Percentiles rank a stretch among this genome's conserved stretches.
These are phyloP conservation scores for Echeneis naucrates DNA, from an alignment of 2,797 vertebrate genomes.

Conservation along the genomic window DNA sequence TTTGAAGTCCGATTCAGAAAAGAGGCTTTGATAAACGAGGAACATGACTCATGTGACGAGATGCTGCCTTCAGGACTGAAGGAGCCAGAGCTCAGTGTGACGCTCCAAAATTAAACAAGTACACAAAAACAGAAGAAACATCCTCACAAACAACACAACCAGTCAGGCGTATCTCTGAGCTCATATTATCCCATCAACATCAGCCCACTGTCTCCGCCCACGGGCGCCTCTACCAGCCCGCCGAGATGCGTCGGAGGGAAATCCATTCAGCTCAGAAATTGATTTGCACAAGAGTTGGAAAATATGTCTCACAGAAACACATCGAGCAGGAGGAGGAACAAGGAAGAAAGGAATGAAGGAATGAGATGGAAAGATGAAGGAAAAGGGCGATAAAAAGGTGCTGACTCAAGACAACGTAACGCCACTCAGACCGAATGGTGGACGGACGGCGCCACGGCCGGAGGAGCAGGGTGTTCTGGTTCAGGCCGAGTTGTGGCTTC, in stretches of 20 bases:
- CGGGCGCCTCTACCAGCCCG: background rate
- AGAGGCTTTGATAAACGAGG: too few species aligned
- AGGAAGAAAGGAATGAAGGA: too few species aligned
- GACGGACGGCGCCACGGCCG: constrained; percentile 20
- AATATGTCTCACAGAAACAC: constrained; percentile 22
- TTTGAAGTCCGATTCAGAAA: too few species aligned
- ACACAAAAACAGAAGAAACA: background rate
- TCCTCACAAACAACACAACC: background rate
- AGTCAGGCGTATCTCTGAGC: too few species aligned
- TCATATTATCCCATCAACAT: background rate
- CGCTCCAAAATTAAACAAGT: too few species aligned
- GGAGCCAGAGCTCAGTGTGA: too few species aligned
- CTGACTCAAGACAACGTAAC: constrained; percentile 40
- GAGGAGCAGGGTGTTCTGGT: constrained; percentile 41
- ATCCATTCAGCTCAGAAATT: constrained; percentile 31
- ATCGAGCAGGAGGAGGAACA: constrained; percentile 5
- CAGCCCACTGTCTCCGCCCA: background rate
- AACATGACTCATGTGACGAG: too few species aligned
- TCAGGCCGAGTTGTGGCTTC: background rate
- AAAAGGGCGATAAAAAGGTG: background rate
- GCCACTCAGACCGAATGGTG: constrained; percentile 7
- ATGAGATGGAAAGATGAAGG: background rate
- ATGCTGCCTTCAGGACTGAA: too few species aligned
- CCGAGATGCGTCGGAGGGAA: background rate
- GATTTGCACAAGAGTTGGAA: constrained; percentile 18